These are phyloP conservation scores for Nibea albiflora DNA, from an alignment of 2,113 vertebrate genomes.

Conservation along the genomic window DNA sequence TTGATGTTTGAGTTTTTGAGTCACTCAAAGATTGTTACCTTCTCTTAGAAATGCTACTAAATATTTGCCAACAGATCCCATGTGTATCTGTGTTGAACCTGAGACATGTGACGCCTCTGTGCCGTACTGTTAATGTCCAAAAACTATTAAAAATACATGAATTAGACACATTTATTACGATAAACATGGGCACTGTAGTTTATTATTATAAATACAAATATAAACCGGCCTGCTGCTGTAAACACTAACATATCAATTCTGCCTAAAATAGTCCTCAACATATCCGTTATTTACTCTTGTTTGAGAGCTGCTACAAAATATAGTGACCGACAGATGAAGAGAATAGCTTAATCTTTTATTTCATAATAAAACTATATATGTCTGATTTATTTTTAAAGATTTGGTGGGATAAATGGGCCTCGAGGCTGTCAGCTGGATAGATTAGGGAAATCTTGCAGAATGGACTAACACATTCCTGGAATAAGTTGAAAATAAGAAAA, in stretches of 20 bases:
- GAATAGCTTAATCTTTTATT: neutral
- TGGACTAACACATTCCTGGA: neutral
- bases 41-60: neutral
- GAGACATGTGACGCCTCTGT: neutral
- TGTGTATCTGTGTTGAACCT: neutral
- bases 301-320: neutral
- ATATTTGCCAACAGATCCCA: neutral
- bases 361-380: neutral
- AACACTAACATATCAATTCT: neutral
- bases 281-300: neutral
- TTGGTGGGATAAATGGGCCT: neutral
- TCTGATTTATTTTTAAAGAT: neutral
- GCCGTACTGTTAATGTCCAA: too few relatives aligned
- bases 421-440: neutral
- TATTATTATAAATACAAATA: neutral
- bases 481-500: conserved; percentile 12
- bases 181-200: neutral
- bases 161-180: neutral
- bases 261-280: neutral
- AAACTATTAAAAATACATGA: too few relatives aligned
- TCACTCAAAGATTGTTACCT: neutral
- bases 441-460: neutral
- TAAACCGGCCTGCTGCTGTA: too few relatives aligned
- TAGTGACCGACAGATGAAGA: neutral
- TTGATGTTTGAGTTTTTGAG: neutral